A percentile compares a stretch with the other conserved stretches of the same genome.
phyloP scores from a whole-genome alignment of 2,888 invertebrate species.

The Synanthedon formicaeformis region DNA sequence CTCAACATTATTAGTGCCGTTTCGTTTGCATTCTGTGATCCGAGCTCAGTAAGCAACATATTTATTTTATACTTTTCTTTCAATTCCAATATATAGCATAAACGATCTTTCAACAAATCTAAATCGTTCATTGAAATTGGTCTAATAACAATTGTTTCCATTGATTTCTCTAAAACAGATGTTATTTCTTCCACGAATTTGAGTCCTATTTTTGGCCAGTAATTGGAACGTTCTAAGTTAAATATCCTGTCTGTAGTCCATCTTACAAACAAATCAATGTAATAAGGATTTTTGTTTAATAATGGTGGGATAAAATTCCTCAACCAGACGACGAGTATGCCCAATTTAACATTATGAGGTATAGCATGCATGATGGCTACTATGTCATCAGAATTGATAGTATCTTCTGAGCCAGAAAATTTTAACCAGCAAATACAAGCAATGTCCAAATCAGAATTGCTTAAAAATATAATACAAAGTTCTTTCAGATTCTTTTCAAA shows the following conservation, averaged over 20 bases:
- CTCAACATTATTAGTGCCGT: slow-evolving; percentile 57
- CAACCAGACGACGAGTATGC: slow-evolving; percentile 55
- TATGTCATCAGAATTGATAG: slow-evolving; percentile 31
- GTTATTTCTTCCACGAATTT: slow-evolving; percentile 54
- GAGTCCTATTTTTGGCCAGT: slow-evolving; percentile 65
- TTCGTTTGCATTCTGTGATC: slow-evolving; percentile 50
- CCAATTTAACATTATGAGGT: slow-evolving; percentile 52
- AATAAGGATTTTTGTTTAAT: slow-evolving; percentile 53
- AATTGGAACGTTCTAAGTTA: slow-evolving; percentile 49
- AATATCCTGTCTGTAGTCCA: slow-evolving; percentile 62
- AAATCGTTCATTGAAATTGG: slow-evolving; percentile 59
- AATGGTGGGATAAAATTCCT: slow-evolving; percentile 53
- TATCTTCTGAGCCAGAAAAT: slow-evolving; percentile 39
- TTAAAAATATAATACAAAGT: slow-evolving; percentile 44
- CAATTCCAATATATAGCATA: slow-evolving; percentile 48
- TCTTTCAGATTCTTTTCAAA: slow-evolving; percentile 40
- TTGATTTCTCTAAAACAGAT: slow-evolving; percentile 39
- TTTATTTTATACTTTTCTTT: slow-evolving; percentile 63
- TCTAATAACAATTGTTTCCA: slow-evolving; percentile 43
- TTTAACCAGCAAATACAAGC: slow-evolving; percentile 62
- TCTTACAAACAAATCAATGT: slow-evolving; percentile 55
- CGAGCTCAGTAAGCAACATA: slow-evolving; percentile 50
- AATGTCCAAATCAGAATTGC: slow-evolving; percentile 53
- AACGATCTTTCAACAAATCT: slow-evolving; percentile 46
- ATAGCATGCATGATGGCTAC: slow-evolving; percentile 44